Conservation (phyloP, 2,113 vertebrate genomes). For the Crotalus helleri region DNA sequence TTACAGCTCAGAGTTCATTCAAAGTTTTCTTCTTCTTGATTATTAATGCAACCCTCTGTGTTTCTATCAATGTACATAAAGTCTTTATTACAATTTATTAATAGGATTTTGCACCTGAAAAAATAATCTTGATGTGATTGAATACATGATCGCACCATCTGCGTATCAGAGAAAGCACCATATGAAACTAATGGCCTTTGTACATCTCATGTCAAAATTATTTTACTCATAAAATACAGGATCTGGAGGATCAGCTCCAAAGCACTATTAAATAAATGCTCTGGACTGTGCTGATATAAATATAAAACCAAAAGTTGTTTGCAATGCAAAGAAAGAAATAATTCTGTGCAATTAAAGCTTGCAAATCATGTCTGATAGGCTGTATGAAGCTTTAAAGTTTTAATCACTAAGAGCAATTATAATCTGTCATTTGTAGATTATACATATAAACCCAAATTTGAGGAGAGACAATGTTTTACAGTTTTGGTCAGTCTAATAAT, state of each 20-base stretch:
- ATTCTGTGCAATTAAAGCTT: not conserved
- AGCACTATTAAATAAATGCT: not conserved
- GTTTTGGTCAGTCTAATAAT: not conserved
- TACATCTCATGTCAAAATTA: not conserved
- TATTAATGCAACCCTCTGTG: not conserved
- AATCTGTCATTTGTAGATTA: not conserved
- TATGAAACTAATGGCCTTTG: not conserved
- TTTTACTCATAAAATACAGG: not conserved
- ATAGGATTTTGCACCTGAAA: not conserved
- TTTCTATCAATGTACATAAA: not conserved
- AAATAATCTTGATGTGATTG: not conserved
- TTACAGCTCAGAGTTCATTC: not conserved
- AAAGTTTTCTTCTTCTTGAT: not conserved
- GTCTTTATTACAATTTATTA: not conserved
- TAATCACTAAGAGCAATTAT: not conserved
- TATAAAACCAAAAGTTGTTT: not conserved
- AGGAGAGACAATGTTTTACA: not conserved
- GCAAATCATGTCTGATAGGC: not conserved
- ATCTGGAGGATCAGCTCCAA: not conserved
- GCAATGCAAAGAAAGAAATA: not conserved
- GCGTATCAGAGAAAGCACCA: not conserved
- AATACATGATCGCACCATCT: not conserved
- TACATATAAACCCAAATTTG: not conserved
- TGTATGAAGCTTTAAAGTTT: not conserved
- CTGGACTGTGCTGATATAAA: not conserved